phyloP scores from a whole-genome alignment of 2,888 invertebrate genomes.

The Pristionchus mayeri region DNA sequence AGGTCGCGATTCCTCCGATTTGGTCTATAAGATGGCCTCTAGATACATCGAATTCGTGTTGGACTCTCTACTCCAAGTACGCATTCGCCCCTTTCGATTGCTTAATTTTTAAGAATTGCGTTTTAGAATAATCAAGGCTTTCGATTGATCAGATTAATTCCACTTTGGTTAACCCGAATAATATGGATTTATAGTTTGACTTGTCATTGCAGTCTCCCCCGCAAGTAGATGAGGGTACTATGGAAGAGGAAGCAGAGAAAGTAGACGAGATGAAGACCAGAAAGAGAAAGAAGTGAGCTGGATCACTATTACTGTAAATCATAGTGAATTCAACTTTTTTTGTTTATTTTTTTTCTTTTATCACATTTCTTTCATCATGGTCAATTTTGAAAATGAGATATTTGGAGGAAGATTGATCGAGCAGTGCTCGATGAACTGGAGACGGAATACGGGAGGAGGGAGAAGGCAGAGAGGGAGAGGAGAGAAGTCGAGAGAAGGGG shows the following conservation, averaged over 20 bases:
- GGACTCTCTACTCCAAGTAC: neutral
- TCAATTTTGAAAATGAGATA: too few species aligned
- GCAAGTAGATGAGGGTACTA: neutral
- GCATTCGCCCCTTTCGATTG: neutral
- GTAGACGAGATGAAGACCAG: neutral
- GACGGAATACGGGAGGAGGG: neutral
- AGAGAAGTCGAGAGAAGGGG: neutral
- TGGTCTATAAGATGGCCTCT: neutral
- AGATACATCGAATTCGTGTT: neutral
- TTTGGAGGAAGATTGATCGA: neutral
- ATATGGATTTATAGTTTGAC: neutral
- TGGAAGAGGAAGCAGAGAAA: neutral
- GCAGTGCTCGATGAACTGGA: neutral
- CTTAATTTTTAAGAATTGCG: too few species aligned
- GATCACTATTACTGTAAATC: neutral
- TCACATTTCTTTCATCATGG: too few species aligned
- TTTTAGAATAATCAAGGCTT: too few species aligned
- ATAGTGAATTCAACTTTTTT: too few species aligned
- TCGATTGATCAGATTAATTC: too few species aligned
- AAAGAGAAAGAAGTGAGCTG: neutral
- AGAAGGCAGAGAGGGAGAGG: constrained; percentile 3
- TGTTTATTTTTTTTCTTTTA: too few species aligned
- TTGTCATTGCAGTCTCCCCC: neutral
- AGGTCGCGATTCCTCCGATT: neutral
- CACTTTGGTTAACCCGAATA: neutral